phyloP scores from a whole-genome alignment of 1,140 invertebrate genomes.

The Aphidius gifuensis region DNA sequence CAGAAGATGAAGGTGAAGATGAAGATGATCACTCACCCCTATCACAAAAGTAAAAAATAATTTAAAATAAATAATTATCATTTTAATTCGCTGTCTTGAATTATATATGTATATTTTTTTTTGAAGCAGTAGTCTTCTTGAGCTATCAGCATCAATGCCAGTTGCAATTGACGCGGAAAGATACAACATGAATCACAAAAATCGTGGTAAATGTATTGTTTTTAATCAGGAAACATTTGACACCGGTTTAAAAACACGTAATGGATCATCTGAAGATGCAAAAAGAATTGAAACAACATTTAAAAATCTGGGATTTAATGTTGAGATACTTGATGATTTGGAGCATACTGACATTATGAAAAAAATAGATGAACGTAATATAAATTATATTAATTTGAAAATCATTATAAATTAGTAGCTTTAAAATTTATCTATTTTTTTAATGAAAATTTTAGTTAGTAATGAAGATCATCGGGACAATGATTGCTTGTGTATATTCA shows the following conservation, averaged over 20 bases:
- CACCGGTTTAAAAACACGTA: slow-evolving; percentile 30
- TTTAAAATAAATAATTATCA: neutral
- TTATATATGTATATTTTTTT: too few species aligned
- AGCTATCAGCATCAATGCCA: slow-evolving; percentile 30
- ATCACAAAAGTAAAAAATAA: neutral
- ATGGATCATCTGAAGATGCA: slow-evolving; percentile 40
- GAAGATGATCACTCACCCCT: too few species aligned
- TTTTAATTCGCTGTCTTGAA: neutral
- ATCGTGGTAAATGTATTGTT: slow-evolving; percentile 69
- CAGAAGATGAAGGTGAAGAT: neutral
- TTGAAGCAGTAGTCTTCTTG: neutral
- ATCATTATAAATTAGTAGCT: neutral
- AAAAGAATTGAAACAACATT: slow-evolving; percentile 39
- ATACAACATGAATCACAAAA: slow-evolving; percentile 67
- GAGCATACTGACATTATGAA: slow-evolving; percentile 33
- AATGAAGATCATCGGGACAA: slow-evolving; percentile 57
- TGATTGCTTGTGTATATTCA: slow-evolving; percentile 62
- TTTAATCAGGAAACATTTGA: slow-evolving; percentile 71
- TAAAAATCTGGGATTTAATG: slow-evolving; percentile 38
- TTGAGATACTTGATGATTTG: slow-evolving; percentile 35
- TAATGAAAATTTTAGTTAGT: slow-evolving; percentile 31
- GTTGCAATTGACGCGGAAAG: slow-evolving; percentile 41
- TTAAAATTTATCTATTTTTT: slow-evolving; percentile 1
- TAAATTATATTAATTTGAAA: slow-evolving; percentile 1
- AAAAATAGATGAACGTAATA: slow-evolving; percentile 38